A percentile compares a stretch with the other conserved stretches of the same genome.
Conservation (phyloP, 2,797 vertebrate species). For the Brachyrhaphis roseni region DNA sequence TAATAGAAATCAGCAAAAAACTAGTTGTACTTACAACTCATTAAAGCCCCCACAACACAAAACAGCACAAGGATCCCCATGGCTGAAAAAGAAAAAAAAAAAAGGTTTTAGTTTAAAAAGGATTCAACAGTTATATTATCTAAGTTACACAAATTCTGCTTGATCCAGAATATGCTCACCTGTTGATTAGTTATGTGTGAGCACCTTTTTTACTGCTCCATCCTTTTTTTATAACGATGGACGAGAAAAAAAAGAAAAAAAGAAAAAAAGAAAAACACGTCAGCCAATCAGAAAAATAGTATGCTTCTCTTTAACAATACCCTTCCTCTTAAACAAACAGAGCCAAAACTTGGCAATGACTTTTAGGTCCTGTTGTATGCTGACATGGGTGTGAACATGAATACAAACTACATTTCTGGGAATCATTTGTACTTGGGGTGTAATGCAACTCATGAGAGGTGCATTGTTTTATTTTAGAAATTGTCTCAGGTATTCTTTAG, state of each 20-base stretch:
- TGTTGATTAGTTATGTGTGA: constrained; percentile 16
- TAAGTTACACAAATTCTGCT: constrained; percentile 3
- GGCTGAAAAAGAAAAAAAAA: constrained; percentile 58
- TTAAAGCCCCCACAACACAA: constrained; percentile 51
- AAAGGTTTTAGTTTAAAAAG: constrained; percentile 7
- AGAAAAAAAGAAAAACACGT: background rate
- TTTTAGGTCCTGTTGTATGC: constrained; percentile 40
- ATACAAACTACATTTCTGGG: background rate
- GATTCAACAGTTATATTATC: background rate
- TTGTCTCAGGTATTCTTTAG: background rate
- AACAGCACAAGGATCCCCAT: constrained; percentile 66
- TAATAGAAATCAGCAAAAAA: background rate
- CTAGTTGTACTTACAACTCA: constrained; percentile 60
- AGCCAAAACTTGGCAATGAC: constrained; percentile 35
- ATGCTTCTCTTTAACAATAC: constrained; percentile 16
- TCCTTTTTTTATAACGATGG: constrained; percentile 42
- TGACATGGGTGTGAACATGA: constrained; percentile 44
- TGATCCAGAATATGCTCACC: constrained; percentile 41
- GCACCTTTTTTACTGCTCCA: background rate
- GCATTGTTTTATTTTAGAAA: background rate
- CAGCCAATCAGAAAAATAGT: constrained; percentile 2
- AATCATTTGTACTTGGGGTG: constrained; percentile 5
- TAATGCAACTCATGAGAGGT: constrained; percentile 15
- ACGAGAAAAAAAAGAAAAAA: constrained; percentile 11
- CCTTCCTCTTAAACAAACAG: constrained; percentile 59